Base-by-base conservation (phyloP, 2,113 vertebrate species). In the Alaudala cheleensis region DNA sequence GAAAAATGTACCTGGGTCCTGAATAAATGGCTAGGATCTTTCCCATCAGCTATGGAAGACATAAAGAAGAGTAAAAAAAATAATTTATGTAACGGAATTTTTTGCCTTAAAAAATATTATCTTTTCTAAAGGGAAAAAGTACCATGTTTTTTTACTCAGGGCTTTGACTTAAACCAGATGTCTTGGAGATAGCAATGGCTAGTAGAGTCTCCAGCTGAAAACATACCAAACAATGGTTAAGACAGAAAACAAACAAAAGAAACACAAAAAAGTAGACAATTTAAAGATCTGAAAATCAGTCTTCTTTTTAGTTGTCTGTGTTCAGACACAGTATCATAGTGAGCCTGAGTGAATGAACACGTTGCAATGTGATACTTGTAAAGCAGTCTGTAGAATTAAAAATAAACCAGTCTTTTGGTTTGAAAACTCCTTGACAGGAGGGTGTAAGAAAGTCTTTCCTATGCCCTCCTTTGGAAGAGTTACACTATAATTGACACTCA, bases 121-220 rank as follows among this genome's bases (percentile, higher is more conserved):
- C 16, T 78, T 80, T 49, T 53, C 11, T 28, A 44, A 71, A 15
- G 11, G 15, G 2, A 15, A 77, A 12, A 37, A 37, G 37, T n/a
- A n/a, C n/a, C n/a, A n/a, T 28, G 23, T 42, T 58, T 1, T 65
- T 73, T 82, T 70, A 16, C 9, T 72, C 28, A 61, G 39, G 50
- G 39, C 23, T 74, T 78, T 61, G 37, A 65, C 15, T 86, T 95
- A 56, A 11, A 81, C 3, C 10, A 64, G 6, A 14, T 58, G 3
- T 44, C 45, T 70, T 45, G 14, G 42, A 79, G 10, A 71, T 24
- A 64, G 4, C 0, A 0, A 54, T 22, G 18, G 10, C 24, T 33
- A 62, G 12, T 12, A 49, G 3, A 58, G 19, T 44, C 12, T 53
- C 22, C 37, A 79, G 40, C 28, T 86, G 61, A 69, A 85, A 81